Evolutionary conservation across 2,797 vertebrate genomes (phyloP), one percentile per base, ranked within the genome.

Genomic region (Aphelocoma californica): DNA sequence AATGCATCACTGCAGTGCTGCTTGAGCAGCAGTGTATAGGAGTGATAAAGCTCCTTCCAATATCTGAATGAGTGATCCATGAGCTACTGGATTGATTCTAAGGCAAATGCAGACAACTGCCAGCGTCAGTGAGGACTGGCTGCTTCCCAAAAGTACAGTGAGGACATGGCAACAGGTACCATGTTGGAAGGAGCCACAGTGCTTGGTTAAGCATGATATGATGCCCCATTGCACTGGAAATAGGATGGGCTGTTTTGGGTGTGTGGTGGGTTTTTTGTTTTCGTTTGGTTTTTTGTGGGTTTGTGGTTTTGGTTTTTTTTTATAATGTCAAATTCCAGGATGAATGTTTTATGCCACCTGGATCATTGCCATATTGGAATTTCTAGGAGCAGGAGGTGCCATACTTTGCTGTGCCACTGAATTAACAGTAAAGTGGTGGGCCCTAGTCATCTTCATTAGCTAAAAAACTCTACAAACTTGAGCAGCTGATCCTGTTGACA

Each of bases 221-320:
- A 19, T 80, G 19, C 26, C 40, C 21, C 20, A 4, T n/a, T 67
- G 66, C 70, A 44, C 0, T 48, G 24, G 73, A 56, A 51, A 29
- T 23, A 58, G 51, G 65, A 64, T 38, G 53, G 36, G 14, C 44
- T 60, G 7, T 1, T 53, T 18, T 18, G 23, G 31, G 16, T 28
- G 15, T 29, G 14, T 40, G 56, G 25, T 28, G 58, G 21, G 5
- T 3, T 74, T 71, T 74, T 56, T 26, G 24, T 9, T 53, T 65
- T 47, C 0, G 0, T 10, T n/a, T 29, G 31, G 8, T 4, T 34
- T 65, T 54, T 50, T 38, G 7, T 42, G 16, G 14, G 10, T n/a
- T 66, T 57, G 11, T 42, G 44, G 45, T 6, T 51, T 75, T 66
- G 8, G 0, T 8, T 42, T 50, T 50, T 70, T 62, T 45, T 18